Conservation (phyloP, 1,140 invertebrate species). For the Bactericera cockerelli region DNA sequence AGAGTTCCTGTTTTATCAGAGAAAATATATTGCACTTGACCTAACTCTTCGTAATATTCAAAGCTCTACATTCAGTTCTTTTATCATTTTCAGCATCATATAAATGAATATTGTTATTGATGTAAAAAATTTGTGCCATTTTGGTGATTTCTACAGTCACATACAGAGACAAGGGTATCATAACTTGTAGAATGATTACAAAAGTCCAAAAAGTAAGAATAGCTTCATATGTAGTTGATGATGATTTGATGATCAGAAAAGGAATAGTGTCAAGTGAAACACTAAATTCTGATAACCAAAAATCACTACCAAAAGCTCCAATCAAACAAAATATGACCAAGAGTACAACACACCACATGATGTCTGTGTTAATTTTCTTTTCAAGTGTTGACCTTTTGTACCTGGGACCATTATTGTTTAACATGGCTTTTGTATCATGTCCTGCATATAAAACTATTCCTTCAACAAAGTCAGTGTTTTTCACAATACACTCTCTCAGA, state of each 20-base stretch:
- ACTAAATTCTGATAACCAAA: constrained; percentile 54
- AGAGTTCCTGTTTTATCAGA: constrained; percentile 96
- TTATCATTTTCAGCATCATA: constrained; percentile 71
- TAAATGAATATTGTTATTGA: constrained; percentile 75
- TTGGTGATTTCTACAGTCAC: constrained; percentile 96
- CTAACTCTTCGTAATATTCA: constrained; percentile 97
- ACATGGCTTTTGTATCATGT: constrained; percentile 94
- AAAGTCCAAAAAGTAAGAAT: constrained; percentile 88
- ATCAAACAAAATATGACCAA: constrained; percentile 77
- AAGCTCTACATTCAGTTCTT: constrained; percentile 78
- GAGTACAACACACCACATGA: constrained; percentile 91
- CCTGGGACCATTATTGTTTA: constrained; percentile 89
- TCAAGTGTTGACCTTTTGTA: constrained; percentile 90
- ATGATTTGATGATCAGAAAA: constrained; percentile 38
- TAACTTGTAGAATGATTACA: constrained; percentile 88
- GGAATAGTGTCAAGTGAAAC: constrained; percentile 35
- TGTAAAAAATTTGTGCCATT: constrained; percentile 88
- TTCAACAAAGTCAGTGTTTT: constrained; percentile 87
- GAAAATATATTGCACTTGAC: constrained; percentile 85
- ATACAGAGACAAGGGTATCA: constrained; percentile 94
- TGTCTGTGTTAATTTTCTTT: constrained; percentile 85
- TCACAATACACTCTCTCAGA: constrained; percentile 81
- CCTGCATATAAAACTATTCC: constrained; percentile 95
- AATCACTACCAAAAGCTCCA: constrained; percentile 73
- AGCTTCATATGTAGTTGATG: constrained; percentile 43